Conservation (phyloP, 2,113 vertebrate genomes). For the Ammospiza nelsoni region DNA sequence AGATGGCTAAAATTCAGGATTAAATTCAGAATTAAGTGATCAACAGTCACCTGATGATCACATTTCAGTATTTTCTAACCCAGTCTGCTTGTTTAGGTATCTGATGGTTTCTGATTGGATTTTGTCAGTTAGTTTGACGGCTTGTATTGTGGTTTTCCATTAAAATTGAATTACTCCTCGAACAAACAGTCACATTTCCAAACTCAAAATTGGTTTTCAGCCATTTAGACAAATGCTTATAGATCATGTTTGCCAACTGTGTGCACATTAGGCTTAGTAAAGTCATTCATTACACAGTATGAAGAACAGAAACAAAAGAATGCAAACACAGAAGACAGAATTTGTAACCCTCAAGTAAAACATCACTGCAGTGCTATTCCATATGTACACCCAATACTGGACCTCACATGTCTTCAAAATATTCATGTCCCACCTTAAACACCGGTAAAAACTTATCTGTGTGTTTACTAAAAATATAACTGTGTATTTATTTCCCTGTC, state of each 20-base stretch:
- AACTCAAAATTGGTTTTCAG: conserved; percentile 4
- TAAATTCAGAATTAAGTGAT: not conserved
- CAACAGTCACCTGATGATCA: not conserved
- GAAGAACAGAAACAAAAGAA: not conserved
- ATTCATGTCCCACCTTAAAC: not conserved
- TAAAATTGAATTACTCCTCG: not conserved
- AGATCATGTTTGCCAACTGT: not conserved
- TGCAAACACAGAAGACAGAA: not conserved
- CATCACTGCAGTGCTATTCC: not conserved
- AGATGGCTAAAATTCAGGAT: not conserved
- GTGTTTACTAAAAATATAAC: not conserved
- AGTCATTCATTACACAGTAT: not conserved
- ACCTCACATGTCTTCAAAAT: not conserved
- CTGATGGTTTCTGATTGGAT: not conserved
- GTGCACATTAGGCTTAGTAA: not conserved
- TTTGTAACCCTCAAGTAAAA: not conserved
- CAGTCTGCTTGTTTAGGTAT: not conserved
- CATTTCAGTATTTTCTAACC: not conserved
- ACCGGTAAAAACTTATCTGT: not conserved
- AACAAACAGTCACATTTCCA: not conserved
- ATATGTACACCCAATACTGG: not conserved
- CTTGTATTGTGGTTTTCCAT: not conserved
- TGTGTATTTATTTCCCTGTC: not conserved
- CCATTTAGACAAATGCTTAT: conserved; percentile 3
- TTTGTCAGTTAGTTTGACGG: not conserved